Evolutionary conservation across 2,888 invertebrate species (phyloP), one percentile per base, ranked within the genome.

Genomic region (Drosophila kokeensis): DNA sequence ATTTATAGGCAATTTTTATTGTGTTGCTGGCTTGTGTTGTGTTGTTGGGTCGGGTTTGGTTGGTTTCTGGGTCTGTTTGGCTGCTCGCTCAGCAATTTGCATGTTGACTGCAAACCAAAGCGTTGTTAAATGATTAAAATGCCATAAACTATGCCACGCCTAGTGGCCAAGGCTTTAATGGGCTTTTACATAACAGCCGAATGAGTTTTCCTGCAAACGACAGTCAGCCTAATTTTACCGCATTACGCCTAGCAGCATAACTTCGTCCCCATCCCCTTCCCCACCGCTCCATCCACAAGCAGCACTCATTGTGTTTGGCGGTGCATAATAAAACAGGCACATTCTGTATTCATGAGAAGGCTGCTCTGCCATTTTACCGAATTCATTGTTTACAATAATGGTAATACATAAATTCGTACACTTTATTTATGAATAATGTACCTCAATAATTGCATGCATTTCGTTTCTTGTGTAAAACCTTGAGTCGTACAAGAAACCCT

Each of bases 1-100:
- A 89, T 85, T 85, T 89, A 85, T 88, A 73, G 84, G 89, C 84
- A 85, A 88, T 85, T 83, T 86, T 85, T 85, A 83, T 83, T 88
- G 80, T 76, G 71, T 83, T 85, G 63, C 73, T 72, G 53, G 45
- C 45, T 24, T 61, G 64, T 66, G 42, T 73, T 66, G 53, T 62
- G 48, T 63, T 45, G 59, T 50, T 53, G 58, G 49, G 34, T 72
- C 55, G 59, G 64, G 66, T 68, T 57, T 57, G 63, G 24, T 57
- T 57, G 63, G 24, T 45, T 65, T 79, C 54, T 45, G 45, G 60
- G 32, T 50, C 45, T 69, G 66, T 66, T 69, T 50, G 72, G 74
- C 57, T 64, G 63, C 67, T 70, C 53, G 78, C 79, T 76, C 80
- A 76, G 73, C 84, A 87, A 86, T 89, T 86, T 86, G 89, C 85